phyloP scores from a whole-genome alignment of 2,888 invertebrate genomes.

The Agrypnus murinus region DNA sequence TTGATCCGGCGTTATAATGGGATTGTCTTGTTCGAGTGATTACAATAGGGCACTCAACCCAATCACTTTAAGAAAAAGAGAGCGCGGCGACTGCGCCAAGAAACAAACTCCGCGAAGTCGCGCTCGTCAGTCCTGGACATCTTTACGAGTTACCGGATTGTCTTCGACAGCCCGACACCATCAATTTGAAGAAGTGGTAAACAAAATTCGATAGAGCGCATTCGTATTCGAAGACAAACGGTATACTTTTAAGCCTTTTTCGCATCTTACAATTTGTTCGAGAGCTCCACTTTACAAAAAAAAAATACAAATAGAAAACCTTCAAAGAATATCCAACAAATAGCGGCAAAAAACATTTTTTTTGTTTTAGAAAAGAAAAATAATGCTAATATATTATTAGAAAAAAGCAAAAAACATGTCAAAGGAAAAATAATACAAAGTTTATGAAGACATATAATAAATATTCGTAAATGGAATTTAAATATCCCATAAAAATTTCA shows the following conservation, averaged over 20 bases:
- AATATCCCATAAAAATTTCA: too few species aligned
- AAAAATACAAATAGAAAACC: too few species aligned
- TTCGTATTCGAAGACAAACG: constrained; percentile 14
- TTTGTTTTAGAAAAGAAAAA: too few species aligned
- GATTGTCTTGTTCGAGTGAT: constrained; percentile 71
- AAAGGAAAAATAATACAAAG: too few species aligned
- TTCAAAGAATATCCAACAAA: too few species aligned
- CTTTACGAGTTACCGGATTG: constrained; percentile 48
- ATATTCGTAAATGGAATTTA: too few species aligned
- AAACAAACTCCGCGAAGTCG: constrained; percentile 40
- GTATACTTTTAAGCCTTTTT: not conserved
- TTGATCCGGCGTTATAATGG: constrained; percentile 69
- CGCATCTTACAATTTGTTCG: constrained; percentile 6
- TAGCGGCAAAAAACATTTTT: too few species aligned
- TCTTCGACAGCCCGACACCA: constrained; percentile 48
- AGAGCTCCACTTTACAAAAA: not conserved
- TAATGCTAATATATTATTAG: too few species aligned
- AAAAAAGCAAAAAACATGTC: too few species aligned
- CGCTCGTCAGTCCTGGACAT: constrained; percentile 42
- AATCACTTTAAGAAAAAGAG: constrained; percentile 60
- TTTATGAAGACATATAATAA: too few species aligned
- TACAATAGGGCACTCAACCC: constrained; percentile 69
- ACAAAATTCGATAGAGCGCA: constrained; percentile 22
- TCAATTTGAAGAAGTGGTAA: constrained; percentile 42
- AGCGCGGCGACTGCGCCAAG: constrained; percentile 44